Conservation (phyloP, 2,797 vertebrate species). For the Spinibarbus caldwelli region DNA sequence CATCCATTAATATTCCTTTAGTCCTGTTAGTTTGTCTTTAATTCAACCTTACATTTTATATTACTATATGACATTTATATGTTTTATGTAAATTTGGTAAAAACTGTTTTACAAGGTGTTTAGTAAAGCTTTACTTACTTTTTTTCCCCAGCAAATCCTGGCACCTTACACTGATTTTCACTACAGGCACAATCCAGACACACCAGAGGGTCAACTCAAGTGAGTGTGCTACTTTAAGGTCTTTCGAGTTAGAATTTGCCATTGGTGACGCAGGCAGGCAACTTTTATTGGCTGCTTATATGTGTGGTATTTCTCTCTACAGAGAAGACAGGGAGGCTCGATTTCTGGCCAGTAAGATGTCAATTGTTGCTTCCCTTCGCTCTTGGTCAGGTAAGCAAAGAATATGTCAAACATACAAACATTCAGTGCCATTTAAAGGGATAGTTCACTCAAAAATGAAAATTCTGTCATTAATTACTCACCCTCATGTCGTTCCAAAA, state of each 20-base stretch:
- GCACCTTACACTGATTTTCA: conserved; percentile 99
- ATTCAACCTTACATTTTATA: background rate
- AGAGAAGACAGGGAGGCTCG: conserved; percentile 97
- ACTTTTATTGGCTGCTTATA: background rate
- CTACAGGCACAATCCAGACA: conserved; percentile 99
- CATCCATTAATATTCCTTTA: too few species aligned
- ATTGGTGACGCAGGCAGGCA: conserved; percentile 34
- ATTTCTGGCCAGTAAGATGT: conserved; percentile 97
- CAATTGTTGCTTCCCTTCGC: conserved; percentile 96
- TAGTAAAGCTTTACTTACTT: conserved; percentile 47
- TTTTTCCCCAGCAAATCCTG: conserved; percentile 93
- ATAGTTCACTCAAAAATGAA: too few species aligned
- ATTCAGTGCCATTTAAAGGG: too few species aligned
- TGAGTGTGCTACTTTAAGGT: conserved; percentile 76
- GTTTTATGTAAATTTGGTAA: background rate
- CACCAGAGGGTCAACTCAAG: conserved; percentile 95
- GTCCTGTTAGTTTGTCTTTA: background rate
- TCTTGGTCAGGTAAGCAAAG: conserved; percentile 93
- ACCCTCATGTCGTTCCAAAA: too few species aligned
- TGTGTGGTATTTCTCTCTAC: conserved; percentile 47
- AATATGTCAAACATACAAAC: too few species aligned
- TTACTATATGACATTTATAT: background rate
- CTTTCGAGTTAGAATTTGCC: conserved; percentile 36
- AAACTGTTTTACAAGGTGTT: background rate
- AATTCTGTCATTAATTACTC: too few species aligned